Evolutionary conservation across 2,888 invertebrate genomes (phyloP), one percentile per base, ranked within the genome.

Genomic region (Nomada ferruginata): DNA sequence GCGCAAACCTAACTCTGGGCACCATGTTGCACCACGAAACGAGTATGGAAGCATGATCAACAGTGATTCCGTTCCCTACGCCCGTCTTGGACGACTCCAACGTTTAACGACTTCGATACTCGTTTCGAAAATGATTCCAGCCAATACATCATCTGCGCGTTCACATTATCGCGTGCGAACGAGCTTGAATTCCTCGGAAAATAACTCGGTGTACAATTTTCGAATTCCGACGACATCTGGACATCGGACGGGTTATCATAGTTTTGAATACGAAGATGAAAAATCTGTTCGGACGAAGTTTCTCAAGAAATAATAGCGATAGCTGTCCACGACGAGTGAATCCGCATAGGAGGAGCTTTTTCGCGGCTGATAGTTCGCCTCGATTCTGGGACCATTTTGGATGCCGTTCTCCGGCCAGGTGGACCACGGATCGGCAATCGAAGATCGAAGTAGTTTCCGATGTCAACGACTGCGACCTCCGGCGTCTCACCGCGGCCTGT

Each of bases 391-490:
- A 53, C 76, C 68, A 69, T 83, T 85, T 87, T 55, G 78, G 78
- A 74, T 63, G 76, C 75, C 68, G 79, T 76, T 81, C 80, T 59
- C 72, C 60, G 69, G 60, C 85, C 85, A 87, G 83, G 77, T 84
- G 76, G 82, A 83, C 78, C 79, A 65, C 68, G 74, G 78, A 68
- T 79, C 82, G 78, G 79, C 88, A 83, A 89, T 89, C 88, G 89
- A 86, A 89, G 89, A 91, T 91, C 92, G 89, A 92, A 93, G 93
- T 93, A 93, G 91, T 92, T 93, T 92, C 91, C 90, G 90, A 91
- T 93, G 93, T 93, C 93, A 91, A 89, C 91, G 90, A 88, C 89
- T 90, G 87, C 86, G 85, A 88, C 87, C 87, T 87, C 84, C 87
- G 81, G 84, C 84, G 86, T 89, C 87, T 85, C 23, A 85, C 87